Evolutionary conservation across 1,140 invertebrate species (phyloP), one percentile per base, ranked within the genome.

Genomic region (Nylanderia fulva): DNA sequence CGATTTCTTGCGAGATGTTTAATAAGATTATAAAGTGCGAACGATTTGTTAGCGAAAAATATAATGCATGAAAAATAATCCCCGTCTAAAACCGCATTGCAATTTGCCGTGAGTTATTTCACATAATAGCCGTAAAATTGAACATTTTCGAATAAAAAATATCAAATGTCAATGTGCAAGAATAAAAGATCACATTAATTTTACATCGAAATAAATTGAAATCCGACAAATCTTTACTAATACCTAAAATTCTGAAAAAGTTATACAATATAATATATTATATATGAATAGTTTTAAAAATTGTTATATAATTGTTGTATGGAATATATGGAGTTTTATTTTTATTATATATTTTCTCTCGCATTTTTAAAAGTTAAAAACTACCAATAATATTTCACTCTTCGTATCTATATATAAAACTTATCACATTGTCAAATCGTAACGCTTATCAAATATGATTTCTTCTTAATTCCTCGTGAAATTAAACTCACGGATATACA

Each of bases 181-280:
- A 66, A 48, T 18, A 48, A 66, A 66, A 79, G 61, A 13, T 79
- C 75, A 66, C 29, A 8, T 52, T 24, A 2, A 66, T 36, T 45
- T 48, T 64, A 29, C 29, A 6, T 13, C n/a, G 7, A 48, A 24
- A 8, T 36, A 52, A 79, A 68, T 36, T 54, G 4, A 79, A 36
- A 79, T 79, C n/a, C 15, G 21, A 13, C 45, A 7, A 68, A 18
- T 48, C 13, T 48, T 18, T 64, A 2, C 0, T 27, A 58, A 39
- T 36, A 9, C 24, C n/a, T 71, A 21, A 4, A 13, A 36, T 58
- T 39, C 15, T 56, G 2, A 27, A 7, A 54, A 58, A 52, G 1
- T 21, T 9, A 8, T 1, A 45, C 13, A 45, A 5, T 45, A 15
- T 9, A 42, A 9, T 42, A 42, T 42, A 42, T 15, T 33, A 13